phyloP scores from a whole-genome alignment of 2,797 vertebrate species.

The Natrix natrix region DNA sequence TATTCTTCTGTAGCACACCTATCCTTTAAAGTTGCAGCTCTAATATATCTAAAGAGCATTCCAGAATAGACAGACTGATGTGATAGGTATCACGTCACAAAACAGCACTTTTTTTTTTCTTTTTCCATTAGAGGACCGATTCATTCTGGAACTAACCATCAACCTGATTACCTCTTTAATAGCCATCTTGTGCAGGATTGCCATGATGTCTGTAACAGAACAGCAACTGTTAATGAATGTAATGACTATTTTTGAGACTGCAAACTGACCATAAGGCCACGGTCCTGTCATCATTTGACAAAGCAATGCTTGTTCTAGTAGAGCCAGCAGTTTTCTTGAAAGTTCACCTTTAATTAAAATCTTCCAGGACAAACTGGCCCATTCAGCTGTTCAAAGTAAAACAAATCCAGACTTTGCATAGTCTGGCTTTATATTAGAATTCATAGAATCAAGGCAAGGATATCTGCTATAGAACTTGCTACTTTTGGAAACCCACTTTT shows the following conservation, averaged over 20 bases:
- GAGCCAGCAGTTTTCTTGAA: neutral
- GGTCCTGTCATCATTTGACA: conserved; percentile 27
- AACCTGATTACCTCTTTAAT: conserved; percentile 24
- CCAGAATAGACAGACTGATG: neutral
- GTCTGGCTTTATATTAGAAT: neutral
- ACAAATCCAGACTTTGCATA: neutral
- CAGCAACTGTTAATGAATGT: conserved; percentile 19
- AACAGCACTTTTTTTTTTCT: conserved; percentile 8
- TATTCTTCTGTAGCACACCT: neutral
- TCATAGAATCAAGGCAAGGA: neutral
- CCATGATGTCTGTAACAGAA: neutral
- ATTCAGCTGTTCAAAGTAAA: conserved; percentile 16
- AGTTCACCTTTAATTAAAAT: conserved; percentile 35
- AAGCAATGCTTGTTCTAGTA: conserved; percentile 1
- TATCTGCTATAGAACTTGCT: neutral
- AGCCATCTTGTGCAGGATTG: neutral
- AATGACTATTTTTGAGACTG: conserved; percentile 6
- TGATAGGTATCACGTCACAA: neutral
- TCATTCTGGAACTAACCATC: conserved; percentile 26
- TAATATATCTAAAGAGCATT: neutral
- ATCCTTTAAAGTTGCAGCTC: neutral
- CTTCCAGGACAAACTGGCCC: conserved; percentile 9
- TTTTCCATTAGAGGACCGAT: conserved; percentile 18
- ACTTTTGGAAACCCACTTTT: neutral
- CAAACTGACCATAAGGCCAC: neutral